Percentiles rank a stretch among this genome's conserved stretches.
Conservation (phyloP, 2,888 invertebrate species). For the Tetranychus piercei region DNA sequence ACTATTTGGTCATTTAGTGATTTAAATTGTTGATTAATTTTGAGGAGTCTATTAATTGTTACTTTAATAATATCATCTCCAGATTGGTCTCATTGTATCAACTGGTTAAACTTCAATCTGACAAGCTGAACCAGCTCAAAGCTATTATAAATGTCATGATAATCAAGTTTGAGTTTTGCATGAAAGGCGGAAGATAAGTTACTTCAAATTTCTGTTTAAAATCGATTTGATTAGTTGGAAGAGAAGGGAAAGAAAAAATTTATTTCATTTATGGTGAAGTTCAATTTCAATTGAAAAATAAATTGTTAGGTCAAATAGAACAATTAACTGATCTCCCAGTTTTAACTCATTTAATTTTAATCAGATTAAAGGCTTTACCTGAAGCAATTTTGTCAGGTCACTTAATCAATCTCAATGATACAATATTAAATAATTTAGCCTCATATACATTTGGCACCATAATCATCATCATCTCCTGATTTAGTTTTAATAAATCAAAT, state of each 20-base stretch:
- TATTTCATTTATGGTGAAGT: background rate
- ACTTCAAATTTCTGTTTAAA: background rate
- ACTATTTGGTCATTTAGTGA: too few relatives aligned
- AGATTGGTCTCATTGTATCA: background rate
- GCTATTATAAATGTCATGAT: background rate
- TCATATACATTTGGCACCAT: background rate
- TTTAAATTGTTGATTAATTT: too few relatives aligned
- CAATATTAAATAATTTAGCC: background rate
- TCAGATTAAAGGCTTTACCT: background rate
- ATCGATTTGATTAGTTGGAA: background rate
- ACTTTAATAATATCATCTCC: background rate
- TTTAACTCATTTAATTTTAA: background rate
- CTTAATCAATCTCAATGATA: background rate
- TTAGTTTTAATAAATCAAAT: background rate
- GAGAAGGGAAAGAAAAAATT: background rate
- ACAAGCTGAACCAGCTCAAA: background rate
- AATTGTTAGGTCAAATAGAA: background rate
- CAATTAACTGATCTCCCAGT: background rate
- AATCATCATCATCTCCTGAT: background rate
- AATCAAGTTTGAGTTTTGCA: background rate
- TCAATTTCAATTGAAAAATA: background rate
- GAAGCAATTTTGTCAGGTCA: background rate
- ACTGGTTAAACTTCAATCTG: background rate
- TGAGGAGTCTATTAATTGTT: too few relatives aligned
- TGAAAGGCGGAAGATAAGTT: background rate